phyloP scores from a whole-genome alignment of 2,888 invertebrate genomes.

The Eupithecia insigniata region DNA sequence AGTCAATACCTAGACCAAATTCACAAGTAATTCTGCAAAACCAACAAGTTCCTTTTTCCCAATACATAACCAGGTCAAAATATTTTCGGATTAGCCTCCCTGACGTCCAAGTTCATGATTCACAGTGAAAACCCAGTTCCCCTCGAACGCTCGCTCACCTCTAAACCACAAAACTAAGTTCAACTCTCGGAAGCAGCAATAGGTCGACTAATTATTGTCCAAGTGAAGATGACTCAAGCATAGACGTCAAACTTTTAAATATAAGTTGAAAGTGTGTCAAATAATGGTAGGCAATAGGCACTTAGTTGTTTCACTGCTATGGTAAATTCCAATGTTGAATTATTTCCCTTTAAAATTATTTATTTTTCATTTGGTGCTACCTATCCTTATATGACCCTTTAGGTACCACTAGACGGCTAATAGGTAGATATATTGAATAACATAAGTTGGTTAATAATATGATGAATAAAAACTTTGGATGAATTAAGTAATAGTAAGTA shows the following conservation, averaged over 20 bases:
- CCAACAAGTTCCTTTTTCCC: neutral
- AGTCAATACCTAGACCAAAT: neutral
- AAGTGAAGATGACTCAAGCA: slow-evolving; percentile 24
- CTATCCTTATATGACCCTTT: too few species aligned
- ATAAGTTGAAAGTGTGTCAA: neutral
- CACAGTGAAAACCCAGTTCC: slow-evolving; percentile 53
- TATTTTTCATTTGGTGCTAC: too few species aligned
- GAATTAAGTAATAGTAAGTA: too few species aligned
- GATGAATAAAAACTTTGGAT: too few species aligned
- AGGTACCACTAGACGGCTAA: too few species aligned
- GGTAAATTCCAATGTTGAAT: neutral
- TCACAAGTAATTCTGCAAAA: neutral
- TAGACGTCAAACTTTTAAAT: slow-evolving; percentile 8
- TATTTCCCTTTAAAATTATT: neutral
- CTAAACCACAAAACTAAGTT: slow-evolving; percentile 40
- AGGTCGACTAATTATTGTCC: slow-evolving; percentile 29
- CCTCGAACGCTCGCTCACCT: slow-evolving; percentile 38
- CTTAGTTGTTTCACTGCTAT: neutral
- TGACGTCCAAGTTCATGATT: slow-evolving; percentile 51
- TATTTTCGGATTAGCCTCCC: slow-evolving; percentile 48
- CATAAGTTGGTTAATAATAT: too few species aligned
- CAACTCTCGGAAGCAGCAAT: slow-evolving; percentile 33
- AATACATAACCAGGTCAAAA: slow-evolving; percentile 27
- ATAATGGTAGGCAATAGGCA: neutral
- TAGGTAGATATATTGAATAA: too few species aligned